phyloP scores from a whole-genome alignment of 2,797 vertebrate species.

The Spinibarbus caldwelli region DNA sequence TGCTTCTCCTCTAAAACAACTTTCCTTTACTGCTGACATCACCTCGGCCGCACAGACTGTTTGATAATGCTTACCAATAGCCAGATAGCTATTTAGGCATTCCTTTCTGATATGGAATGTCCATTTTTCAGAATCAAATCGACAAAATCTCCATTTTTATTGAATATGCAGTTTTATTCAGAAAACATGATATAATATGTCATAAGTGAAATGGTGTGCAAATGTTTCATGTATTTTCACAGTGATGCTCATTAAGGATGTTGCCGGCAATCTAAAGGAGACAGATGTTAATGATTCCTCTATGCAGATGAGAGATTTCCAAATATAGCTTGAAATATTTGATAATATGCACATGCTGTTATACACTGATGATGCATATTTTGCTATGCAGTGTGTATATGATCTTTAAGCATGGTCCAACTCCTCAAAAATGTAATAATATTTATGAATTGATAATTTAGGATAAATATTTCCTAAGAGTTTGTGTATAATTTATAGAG shows the following conservation, averaged over 20 bases:
- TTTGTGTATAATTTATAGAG: no score
- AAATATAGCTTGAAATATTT: constrained; percentile 19
- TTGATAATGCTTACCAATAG: neutral
- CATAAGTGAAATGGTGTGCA: neutral
- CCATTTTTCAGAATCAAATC: neutral
- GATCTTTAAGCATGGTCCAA: no score
- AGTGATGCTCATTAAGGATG: constrained; percentile 3
- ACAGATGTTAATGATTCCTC: constrained; percentile 7
- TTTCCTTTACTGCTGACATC: neutral
- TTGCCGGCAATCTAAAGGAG: neutral
- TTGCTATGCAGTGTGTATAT: no score
- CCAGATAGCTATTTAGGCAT: neutral
- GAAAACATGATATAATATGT: neutral
- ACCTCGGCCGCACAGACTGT: neutral
- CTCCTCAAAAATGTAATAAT: no score
- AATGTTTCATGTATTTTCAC: neutral
- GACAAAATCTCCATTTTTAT: neutral
- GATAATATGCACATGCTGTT: neutral
- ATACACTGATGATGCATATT: neutral
- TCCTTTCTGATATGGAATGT: neutral
- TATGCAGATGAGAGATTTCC: neutral
- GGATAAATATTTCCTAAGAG: no score
- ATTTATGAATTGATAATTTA: no score
- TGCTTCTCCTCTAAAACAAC: neutral
- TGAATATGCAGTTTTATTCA: neutral